Percentiles rank a stretch among this genome's conserved stretches.
Evolutionary conservation across 2,797 vertebrate species (phyloP).

Genomic region (Lepus oiostolus): DNA sequence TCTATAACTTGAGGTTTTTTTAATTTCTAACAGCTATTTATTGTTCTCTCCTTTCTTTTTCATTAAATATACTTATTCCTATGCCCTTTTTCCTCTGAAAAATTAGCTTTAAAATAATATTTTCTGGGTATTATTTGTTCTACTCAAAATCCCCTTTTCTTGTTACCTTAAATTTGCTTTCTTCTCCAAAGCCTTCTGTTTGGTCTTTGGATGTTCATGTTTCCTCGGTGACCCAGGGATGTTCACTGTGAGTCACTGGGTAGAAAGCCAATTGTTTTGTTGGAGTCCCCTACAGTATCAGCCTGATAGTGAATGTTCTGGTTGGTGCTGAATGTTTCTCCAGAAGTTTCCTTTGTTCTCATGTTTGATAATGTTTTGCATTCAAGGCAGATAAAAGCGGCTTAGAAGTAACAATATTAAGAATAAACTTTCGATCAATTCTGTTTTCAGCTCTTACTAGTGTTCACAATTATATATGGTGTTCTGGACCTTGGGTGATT

Average conservation of each 20-base stretch:
- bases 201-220: background rate
- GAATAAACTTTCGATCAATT: background rate
- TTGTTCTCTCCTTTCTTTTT: background rate
- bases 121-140: slow-evolving; percentile 49
- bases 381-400: background rate
- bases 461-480: background rate
- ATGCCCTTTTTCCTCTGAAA: background rate
- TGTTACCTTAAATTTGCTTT: slow-evolving; percentile 11
- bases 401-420: background rate
- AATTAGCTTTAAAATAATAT: background rate
- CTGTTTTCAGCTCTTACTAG: background rate
- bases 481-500: background rate
- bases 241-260: background rate
- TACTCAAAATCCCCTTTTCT: background rate
- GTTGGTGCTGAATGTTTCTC: background rate
- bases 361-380: background rate
- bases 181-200: background rate
- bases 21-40: background rate
- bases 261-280: background rate
- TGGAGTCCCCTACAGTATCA: background rate
- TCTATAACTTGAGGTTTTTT: background rate
- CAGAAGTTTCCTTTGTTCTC: background rate
- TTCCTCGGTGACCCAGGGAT: background rate
- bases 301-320: background rate
- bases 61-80: background rate